phyloP scores from a whole-genome alignment of 2,113 vertebrate species.

The Cavia aperea region DNA sequence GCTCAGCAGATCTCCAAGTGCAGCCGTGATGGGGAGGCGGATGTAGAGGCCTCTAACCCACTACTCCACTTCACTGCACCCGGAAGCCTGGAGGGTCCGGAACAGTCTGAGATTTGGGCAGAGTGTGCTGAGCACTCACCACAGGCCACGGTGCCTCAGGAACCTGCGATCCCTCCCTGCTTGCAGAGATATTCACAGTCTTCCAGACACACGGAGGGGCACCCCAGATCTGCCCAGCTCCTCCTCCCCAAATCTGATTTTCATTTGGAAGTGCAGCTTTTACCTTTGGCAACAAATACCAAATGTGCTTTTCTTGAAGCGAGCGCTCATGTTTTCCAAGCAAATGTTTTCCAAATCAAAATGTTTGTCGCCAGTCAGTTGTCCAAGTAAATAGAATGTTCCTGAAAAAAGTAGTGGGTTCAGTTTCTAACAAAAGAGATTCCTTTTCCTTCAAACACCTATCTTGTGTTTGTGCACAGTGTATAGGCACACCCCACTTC shows the following conservation, averaged over 20 bases:
- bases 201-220: no score
- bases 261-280: background rate
- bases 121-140: no score
- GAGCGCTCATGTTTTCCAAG: background rate
- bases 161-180: no score
- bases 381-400: background rate
- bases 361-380: background rate
- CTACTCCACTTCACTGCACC: no score
- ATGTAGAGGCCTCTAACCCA: no score
- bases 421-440: background rate
- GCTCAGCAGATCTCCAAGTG: no score
- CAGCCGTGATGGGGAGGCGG: no score
- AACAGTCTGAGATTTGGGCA: no score
- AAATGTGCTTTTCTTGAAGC: background rate
- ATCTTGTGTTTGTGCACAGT: background rate
- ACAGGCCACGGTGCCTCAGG: no score
- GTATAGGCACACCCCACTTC: background rate
- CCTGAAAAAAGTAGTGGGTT: background rate
- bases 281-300: background rate
- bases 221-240: no score
- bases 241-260: conserved; percentile 26
- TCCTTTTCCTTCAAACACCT: background rate
- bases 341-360: background rate
- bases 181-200: no score
- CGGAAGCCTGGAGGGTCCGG: no score